phyloP scores from a whole-genome alignment of 2,797 vertebrate genomes.

The Coreius guichenoti region DNA sequence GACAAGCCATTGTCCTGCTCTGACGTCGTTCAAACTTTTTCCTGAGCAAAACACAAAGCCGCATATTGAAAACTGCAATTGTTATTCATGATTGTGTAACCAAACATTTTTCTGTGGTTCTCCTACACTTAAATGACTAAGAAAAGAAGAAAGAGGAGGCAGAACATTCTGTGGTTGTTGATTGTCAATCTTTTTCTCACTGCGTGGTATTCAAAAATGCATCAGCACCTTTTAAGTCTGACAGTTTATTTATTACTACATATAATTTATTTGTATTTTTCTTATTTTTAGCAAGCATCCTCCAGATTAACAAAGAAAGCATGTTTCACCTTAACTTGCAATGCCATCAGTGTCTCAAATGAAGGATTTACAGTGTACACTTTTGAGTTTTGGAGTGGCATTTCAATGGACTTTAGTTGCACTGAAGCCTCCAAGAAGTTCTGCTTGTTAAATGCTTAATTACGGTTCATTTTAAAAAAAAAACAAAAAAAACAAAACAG shows the following conservation, averaged over 20 bases:
- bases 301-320: neutral
- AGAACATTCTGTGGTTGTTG: neutral
- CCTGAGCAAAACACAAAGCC: neutral
- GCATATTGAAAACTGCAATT: neutral
- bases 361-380: neutral
- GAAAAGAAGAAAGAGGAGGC: slow-evolving; percentile 10
- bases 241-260: neutral
- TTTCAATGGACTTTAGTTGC: slow-evolving; percentile 26
- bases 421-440: slow-evolving; percentile 21
- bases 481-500: slow-evolving; percentile 8
- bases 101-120: slow-evolving; percentile 2
- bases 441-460: slow-evolving; percentile 47
- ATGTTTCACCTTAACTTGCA: neutral
- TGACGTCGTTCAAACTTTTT: neutral
- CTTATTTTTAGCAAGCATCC: neutral
- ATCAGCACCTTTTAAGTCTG: neutral
- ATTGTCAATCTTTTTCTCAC: slow-evolving; percentile 30
- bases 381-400: slow-evolving; percentile 3
- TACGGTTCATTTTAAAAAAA: slow-evolving; percentile 21
- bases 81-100: neutral
- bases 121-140: slow-evolving; percentile 42
- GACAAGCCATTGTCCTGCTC: neutral
- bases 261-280: neutral
- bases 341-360: neutral
- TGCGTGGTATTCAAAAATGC: slow-evolving; percentile 13